Conservation (phyloP, 1,140 invertebrate species). For the Telenomus remus region DNA sequence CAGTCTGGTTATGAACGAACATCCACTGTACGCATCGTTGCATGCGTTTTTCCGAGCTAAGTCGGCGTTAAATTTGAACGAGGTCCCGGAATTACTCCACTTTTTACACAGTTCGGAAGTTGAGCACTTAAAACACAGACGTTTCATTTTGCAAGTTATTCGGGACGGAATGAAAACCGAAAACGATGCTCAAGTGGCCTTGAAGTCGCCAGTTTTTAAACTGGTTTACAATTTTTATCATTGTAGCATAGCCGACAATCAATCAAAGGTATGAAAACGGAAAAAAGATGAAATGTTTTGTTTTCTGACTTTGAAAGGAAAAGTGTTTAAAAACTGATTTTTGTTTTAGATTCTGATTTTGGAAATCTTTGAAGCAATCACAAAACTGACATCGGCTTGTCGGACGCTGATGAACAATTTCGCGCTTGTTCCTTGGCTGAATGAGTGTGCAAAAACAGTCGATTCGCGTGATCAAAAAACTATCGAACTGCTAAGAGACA, state of each 20-base stretch:
- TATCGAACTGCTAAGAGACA: constrained; percentile 46
- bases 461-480: constrained; percentile 37
- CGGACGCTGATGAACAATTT: constrained; percentile 79
- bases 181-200: constrained; percentile 77
- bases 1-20: constrained; percentile 79
- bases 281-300: background rate
- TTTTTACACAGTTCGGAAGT: constrained; percentile 83
- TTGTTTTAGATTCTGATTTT: constrained; percentile 77
- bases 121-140: constrained; percentile 77
- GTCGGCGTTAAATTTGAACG: constrained; percentile 79
- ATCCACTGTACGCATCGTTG: constrained; percentile 81
- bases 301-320: constrained; percentile 6
- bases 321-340: constrained; percentile 26
- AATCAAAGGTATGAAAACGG: constrained; percentile 72
- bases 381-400: constrained; percentile 77
- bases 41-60: constrained; percentile 84
- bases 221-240: constrained; percentile 77
- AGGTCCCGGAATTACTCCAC: constrained; percentile 86
- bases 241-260: constrained; percentile 67
- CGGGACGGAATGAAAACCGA: constrained; percentile 79
- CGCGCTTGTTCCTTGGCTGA: constrained; percentile 80
- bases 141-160: constrained; percentile 83
- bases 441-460: constrained; percentile 37
- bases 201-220: constrained; percentile 79
- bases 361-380: constrained; percentile 77